phyloP scores from a whole-genome alignment of 1,140 invertebrate genomes.

The Drosophila triauraria region DNA sequence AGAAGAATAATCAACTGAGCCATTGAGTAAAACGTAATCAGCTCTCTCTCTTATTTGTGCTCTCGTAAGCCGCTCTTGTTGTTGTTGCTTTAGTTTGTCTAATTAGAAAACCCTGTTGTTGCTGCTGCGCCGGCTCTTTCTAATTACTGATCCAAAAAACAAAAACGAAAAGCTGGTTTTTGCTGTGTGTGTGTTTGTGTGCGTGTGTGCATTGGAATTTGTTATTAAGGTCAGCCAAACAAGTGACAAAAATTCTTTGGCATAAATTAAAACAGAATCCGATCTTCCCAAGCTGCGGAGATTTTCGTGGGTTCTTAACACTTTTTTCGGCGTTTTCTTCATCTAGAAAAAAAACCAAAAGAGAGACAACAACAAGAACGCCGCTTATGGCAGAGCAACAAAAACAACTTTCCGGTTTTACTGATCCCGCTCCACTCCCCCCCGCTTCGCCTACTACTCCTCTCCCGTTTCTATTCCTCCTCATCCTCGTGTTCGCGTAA shows the following conservation, averaged over 20 bases:
- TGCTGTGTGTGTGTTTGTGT: constrained; percentile 19
- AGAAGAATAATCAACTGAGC: constrained; percentile 18
- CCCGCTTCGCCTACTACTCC: constrained; percentile 28
- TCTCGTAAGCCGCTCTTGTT: constrained; percentile 26
- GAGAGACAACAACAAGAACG: constrained; percentile 55
- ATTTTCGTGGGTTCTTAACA: constrained; percentile 43
- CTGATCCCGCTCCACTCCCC: constrained; percentile 18
- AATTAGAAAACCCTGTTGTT: constrained; percentile 51
- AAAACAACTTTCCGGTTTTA: constrained; percentile 78
- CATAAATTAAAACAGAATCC: constrained; percentile 64
- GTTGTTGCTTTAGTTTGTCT: constrained; percentile 38
- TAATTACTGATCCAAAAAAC: constrained; percentile 73
- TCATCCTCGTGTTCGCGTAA: constrained; percentile 58
- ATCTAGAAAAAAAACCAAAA: constrained; percentile 13
- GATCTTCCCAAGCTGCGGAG: constrained; percentile 43
- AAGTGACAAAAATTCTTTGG: constrained; percentile 71
- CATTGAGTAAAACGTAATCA: constrained; percentile 43
- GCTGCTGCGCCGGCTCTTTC: constrained; percentile 66
- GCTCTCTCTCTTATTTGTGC: not conserved
- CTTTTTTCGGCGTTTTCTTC: constrained; percentile 41
- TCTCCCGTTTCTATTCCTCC: constrained; percentile 35
- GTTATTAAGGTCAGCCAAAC: constrained; percentile 80
- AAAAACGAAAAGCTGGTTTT: constrained; percentile 40
- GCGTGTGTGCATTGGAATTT: constrained; percentile 73
- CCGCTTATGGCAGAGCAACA: constrained; percentile 63